phyloP scores from a whole-genome alignment of 2,888 invertebrate genomes.

The Isoperla grammatica region DNA sequence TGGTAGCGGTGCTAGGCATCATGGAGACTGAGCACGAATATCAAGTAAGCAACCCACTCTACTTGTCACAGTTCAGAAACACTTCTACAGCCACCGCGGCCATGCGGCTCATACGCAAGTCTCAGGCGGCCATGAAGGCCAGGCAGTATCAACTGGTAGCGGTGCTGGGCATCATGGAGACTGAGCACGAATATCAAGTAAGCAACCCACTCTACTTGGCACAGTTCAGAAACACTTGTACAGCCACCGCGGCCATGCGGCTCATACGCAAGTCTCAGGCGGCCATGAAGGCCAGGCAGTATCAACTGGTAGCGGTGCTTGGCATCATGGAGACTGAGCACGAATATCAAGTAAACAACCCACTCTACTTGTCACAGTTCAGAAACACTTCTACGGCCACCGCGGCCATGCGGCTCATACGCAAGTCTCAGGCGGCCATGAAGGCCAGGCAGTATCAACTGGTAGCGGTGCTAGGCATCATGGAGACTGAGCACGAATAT shows the following conservation, averaged over 20 bases:
- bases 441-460: slow-evolving; percentile 84
- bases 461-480: slow-evolving; percentile 68
- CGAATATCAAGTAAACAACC: slow-evolving; percentile 62
- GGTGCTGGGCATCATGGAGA: slow-evolving; percentile 65
- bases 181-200: slow-evolving; percentile 71
- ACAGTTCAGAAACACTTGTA: slow-evolving; percentile 44
- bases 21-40: slow-evolving; percentile 68
- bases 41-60: slow-evolving; percentile 53
- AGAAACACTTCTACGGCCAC: slow-evolving; percentile 51
- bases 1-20: slow-evolving; percentile 70
- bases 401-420: slow-evolving; percentile 58
- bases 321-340: slow-evolving; percentile 66
- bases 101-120: slow-evolving; percentile 64
- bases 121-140: slow-evolving; percentile 70
- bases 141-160: slow-evolving; percentile 83
- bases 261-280: slow-evolving; percentile 66
- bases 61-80: slow-evolving; percentile 36
- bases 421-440: slow-evolving; percentile 70
- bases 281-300: slow-evolving; percentile 77
- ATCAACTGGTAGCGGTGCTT: slow-evolving; percentile 76
- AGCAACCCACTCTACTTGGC: slow-evolving; percentile 25
- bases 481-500: slow-evolving; percentile 66
- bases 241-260: slow-evolving; percentile 55
- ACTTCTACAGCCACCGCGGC: slow-evolving; percentile 54
- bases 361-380: background rate